Conservation (phyloP, 2,113 vertebrate species). For the Fukomys damarensis region DNA sequence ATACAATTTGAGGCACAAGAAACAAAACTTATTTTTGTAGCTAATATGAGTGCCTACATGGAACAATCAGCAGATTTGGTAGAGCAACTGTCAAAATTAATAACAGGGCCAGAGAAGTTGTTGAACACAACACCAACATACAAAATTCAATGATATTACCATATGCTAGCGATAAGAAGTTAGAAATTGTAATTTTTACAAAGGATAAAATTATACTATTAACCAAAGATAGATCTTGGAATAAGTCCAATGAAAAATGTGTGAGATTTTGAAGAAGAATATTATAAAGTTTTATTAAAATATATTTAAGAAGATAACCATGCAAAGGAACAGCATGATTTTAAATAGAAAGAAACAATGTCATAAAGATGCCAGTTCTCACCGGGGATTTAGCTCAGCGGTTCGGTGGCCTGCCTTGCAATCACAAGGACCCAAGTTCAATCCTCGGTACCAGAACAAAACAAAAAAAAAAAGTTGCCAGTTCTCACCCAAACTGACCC, state of each 20-base stretch:
- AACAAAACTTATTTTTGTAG: background rate
- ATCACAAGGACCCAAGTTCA: too few species aligned
- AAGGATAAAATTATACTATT: background rate
- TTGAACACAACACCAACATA: background rate
- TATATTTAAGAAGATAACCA: background rate
- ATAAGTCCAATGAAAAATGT: background rate
- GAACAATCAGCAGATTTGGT: background rate
- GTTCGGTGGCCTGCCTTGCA: too few species aligned
- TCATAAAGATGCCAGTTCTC: background rate
- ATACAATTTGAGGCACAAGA: background rate
- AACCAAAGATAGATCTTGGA: background rate
- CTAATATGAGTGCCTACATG: background rate
- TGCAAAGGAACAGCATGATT: background rate
- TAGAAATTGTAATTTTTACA: background rate
- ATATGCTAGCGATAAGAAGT: background rate
- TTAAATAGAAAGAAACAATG: background rate
- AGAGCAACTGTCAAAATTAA: background rate
- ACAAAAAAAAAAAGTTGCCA: too few species aligned
- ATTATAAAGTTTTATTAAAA: background rate
- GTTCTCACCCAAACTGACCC: background rate
- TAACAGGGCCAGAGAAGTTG: background rate
- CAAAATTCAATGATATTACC: background rate
- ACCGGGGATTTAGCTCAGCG: too few species aligned
- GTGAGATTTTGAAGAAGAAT: conserved; percentile 20
- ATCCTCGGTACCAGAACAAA: too few species aligned